Evolutionary conservation across 2,888 invertebrate species (phyloP).

Genomic region (Papilio elwesi): DNA sequence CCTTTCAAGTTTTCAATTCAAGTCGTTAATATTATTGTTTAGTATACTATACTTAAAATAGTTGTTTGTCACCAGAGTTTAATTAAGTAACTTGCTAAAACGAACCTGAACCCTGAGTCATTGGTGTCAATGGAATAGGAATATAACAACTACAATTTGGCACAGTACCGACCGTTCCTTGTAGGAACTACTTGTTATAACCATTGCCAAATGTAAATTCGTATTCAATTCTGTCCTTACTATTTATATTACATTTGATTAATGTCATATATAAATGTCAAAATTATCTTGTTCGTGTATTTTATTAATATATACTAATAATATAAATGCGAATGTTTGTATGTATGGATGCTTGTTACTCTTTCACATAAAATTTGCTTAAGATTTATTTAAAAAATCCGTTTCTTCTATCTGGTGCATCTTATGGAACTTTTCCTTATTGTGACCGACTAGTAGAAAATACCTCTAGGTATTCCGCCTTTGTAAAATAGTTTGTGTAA

Average conservation of each 20-base stretch:
- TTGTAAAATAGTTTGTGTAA: too few species aligned
- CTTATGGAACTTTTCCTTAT: too few species aligned
- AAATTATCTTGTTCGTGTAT: slow-evolving; percentile 24
- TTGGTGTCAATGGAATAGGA: slow-evolving; percentile 70
- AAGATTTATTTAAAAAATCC: too few species aligned
- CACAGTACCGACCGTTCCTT: slow-evolving; percentile 62
- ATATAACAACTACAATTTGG: slow-evolving; percentile 74
- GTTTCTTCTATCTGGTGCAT: too few species aligned
- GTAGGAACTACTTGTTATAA: slow-evolving; percentile 57
- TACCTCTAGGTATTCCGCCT: too few species aligned
- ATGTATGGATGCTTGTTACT: too few species aligned
- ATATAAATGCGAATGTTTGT: too few species aligned
- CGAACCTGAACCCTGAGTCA: slow-evolving; percentile 67
- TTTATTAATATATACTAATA: too few species aligned
- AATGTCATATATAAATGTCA: slow-evolving; percentile 38
- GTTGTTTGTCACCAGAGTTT: neutral
- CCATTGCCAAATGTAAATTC: slow-evolving; percentile 61
- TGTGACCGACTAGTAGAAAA: too few species aligned
- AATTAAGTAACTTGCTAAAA: slow-evolving; percentile 57
- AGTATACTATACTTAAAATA: slow-evolving; percentile 6
- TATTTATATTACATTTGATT: slow-evolving; percentile 40
- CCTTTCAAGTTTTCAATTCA: neutral
- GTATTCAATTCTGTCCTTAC: slow-evolving; percentile 53
- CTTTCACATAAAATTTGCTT: too few species aligned
- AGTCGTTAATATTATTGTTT: neutral